These are phyloP conservation scores for Entelurus aequoreus DNA, from an alignment of 2,113 vertebrate genomes.

Conservation along the genomic window DNA sequence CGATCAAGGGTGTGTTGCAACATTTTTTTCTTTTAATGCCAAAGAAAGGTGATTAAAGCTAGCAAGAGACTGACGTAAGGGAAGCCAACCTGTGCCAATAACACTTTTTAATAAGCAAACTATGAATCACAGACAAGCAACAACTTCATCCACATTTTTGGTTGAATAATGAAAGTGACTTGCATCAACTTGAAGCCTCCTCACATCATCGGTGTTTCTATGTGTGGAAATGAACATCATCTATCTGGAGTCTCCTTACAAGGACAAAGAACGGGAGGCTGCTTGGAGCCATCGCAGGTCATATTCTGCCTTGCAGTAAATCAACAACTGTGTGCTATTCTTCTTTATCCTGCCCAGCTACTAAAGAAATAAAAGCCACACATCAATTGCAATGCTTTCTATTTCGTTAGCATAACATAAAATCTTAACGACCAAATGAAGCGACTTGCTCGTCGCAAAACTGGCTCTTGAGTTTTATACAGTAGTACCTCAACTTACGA, in stretches of 20 bases:
- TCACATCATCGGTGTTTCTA: constrained; percentile 23
- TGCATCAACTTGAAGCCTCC: constrained; percentile 14
- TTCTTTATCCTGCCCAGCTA: no score
- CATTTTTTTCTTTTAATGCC: constrained; percentile 17
- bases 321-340: constrained; percentile 8
- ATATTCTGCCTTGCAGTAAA: constrained; percentile 13
- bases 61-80: neutral
- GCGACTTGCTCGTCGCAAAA: no score
- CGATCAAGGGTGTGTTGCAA: constrained; percentile 12
- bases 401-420: no score
- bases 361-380: constrained; percentile 2
- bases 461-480: no score
- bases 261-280: constrained; percentile 59
- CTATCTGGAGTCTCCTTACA: constrained; percentile 68
- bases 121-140: constrained; percentile 1
- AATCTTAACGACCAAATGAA: no score
- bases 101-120: constrained; percentile 18
- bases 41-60: constrained; percentile 13
- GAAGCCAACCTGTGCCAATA: constrained; percentile 8
- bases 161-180: constrained; percentile 14
- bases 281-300: constrained; percentile 41
- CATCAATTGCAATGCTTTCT: neutral
- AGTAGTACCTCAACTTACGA: no score
- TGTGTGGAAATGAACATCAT: constrained; percentile 20
- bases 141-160: constrained; percentile 17